Evolutionary conservation across 1,140 invertebrate genomes (phyloP), one percentile per base, ranked within the genome.

Genomic region (Drosophila melanogaster): DNA sequence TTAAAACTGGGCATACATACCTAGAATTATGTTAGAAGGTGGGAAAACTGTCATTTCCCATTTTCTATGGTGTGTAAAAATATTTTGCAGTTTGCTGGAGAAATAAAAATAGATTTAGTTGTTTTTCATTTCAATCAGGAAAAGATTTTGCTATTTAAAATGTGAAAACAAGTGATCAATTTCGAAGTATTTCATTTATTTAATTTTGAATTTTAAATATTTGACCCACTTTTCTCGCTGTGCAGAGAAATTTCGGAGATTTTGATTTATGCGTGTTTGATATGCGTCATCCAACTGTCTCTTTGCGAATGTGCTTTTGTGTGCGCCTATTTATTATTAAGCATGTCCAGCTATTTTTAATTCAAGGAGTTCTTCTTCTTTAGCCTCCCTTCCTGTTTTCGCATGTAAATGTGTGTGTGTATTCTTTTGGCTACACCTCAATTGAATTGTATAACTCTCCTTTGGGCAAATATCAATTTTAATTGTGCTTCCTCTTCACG

Each of bases 401-500:
- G n/a, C 58, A 24, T 55, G 19, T 11, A 17, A 2, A 19, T 37
- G 19, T n/a, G 24, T 43, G 41, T 44, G 47, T 50, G 14, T 54
- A 49, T 67, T n/a, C n/a, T n/a, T 38, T 59, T 41, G 64, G 60
- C 59, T 81, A 77, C 76, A 65, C 64, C 67, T 70, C 64, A 70
- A 70, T 70, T 57, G 43, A 77, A 77, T 77, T 77, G 73, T 76
- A 77, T 77, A 77, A 77, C 72, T 77, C 55, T 67, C 54, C 55
- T 58, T 30, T 62, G 54, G 41, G 75, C 79, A 79, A 87, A 87
- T 79, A 87, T 87, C 74, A 76, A 81, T 84, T 89, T 83, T 84
- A 90, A 84, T 89, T 89, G 84, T 87, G 87, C 72, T 87, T 87
- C 79, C 81, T 89, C 77, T 87, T 87, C 79, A 79, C 79, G 84